Conservation (phyloP, 2,797 vertebrate genomes). For the Tamandua tetradactyla region DNA sequence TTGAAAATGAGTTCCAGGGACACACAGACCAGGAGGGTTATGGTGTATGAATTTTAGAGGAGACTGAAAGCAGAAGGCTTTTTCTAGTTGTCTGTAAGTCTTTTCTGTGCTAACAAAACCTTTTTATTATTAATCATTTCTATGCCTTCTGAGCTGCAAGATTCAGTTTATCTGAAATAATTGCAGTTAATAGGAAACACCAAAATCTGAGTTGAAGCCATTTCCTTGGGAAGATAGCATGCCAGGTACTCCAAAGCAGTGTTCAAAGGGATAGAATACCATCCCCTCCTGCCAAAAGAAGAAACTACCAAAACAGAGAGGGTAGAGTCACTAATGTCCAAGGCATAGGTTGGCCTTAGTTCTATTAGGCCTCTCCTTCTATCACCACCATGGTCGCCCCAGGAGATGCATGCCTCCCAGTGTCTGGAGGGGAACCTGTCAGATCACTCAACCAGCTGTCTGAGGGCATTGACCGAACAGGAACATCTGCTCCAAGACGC, state of each 20-base stretch:
- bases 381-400: neutral
- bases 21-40: neutral
- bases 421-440: neutral
- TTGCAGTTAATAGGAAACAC: constrained; percentile 31
- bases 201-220: neutral
- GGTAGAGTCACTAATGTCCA: neutral
- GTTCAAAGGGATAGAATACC: neutral
- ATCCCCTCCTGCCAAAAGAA: neutral
- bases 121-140: neutral
- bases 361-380: neutral
- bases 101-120: constrained; percentile 25
- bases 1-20: constrained; percentile 26
- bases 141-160: constrained; percentile 20
- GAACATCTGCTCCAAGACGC: neutral
- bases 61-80: constrained; percentile 24
- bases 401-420: neutral
- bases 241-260: neutral
- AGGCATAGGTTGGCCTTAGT: neutral
- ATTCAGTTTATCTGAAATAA: constrained; percentile 31
- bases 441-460: neutral
- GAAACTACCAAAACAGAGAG: neutral
- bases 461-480: neutral
- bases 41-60: constrained; percentile 44
- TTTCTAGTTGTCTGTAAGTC: constrained; percentile 42
- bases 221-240: constrained; percentile 28